A percentile compares a stretch with the other conserved stretches of the same genome.
phyloP scores from a whole-genome alignment of 2,888 invertebrate species.

The Eremobia ochroleuca region DNA sequence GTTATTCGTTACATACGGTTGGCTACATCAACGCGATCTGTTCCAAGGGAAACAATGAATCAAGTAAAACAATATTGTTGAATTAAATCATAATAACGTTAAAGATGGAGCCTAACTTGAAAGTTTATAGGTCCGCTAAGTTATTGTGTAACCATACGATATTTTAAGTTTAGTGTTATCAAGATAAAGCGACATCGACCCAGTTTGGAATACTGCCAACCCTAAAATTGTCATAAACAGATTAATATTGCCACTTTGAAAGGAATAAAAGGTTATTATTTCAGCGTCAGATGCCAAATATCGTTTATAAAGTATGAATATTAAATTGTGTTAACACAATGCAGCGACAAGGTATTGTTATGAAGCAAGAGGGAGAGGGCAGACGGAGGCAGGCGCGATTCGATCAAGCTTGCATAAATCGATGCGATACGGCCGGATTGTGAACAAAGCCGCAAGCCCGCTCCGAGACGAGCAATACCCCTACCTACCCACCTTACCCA shows the following conservation, averaged over 20 bases:
- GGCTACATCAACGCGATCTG: slow-evolving; percentile 47
- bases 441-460: slow-evolving; percentile 87
- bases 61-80: slow-evolving; percentile 64
- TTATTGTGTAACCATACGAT: slow-evolving; percentile 6
- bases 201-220: slow-evolving; percentile 27
- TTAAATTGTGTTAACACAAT: slow-evolving; percentile 66
- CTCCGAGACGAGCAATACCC: slow-evolving; percentile 75
- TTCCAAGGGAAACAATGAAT: slow-evolving; percentile 70
- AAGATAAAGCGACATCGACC: slow-evolving; percentile 12
- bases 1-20: slow-evolving; percentile 61
- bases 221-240: slow-evolving; percentile 25
- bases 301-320: slow-evolving; percentile 59
- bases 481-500: slow-evolving; percentile 53
- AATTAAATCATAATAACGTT: slow-evolving; percentile 60
- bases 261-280: slow-evolving; percentile 43
- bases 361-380: slow-evolving; percentile 72
- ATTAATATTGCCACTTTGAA: slow-evolving; percentile 54
- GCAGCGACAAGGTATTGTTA: slow-evolving; percentile 81
- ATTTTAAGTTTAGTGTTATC: slow-evolving; percentile 14
- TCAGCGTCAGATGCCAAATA: slow-evolving; percentile 32
- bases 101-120: not conserved
- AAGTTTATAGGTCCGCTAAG: slow-evolving; percentile 8
- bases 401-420: slow-evolving; percentile 90
- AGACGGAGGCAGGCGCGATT: slow-evolving; percentile 79
- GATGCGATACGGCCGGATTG: slow-evolving; percentile 88